Base-by-base conservation (phyloP, 2,113 vertebrate genomes). In the Bujurquina vittata region DNA sequence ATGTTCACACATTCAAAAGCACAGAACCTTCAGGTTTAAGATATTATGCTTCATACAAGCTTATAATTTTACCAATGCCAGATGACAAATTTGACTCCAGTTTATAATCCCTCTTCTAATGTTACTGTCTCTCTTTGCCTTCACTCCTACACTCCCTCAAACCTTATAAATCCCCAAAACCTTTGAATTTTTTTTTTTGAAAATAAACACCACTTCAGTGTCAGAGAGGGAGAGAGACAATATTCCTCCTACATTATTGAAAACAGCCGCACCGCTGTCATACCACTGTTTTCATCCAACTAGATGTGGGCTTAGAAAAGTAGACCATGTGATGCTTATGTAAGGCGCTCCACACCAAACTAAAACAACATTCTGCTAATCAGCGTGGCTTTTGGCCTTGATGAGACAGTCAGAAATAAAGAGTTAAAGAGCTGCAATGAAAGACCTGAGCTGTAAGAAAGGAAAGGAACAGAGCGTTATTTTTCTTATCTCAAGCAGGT, bases 241-340 rank as follows among this genome's bases (percentile, higher is more conserved):
- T 59, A 79, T 77, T 55, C 87, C 87, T 87, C 84, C 90, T 91
- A 91, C 90, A 90, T 93, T 88, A 91, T 89, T 92, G 80, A 90
- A 87, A 91, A 74, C 63, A 86, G 79, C 79, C 52, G 76, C 82
- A 33, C 37, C 20, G 11, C 82, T 63, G 83, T 88, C 78, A 65
- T 56, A 31, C 55, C 52, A 62, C 31, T 2, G 49, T 84, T 91
- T 85, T 78, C 26, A 84, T 81, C 75, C 29, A 49, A 83, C 73
- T 10, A 20, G 77, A 83, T 62, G 89, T 89, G 87, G 89, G 80
- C 80, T 93, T 82, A 57, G 29, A 57, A 84, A 88, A 86, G 91
- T 22, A 81, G 82, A 86, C 77, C 22, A 79, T 58, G 75, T 43
- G 69, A 79, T 29, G 59, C 87, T 93, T 94, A 93, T 78, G 74